These are phyloP conservation scores for Mycogona germanica DNA, from an alignment of 2,888 invertebrate species.

Conservation along the genomic window DNA sequence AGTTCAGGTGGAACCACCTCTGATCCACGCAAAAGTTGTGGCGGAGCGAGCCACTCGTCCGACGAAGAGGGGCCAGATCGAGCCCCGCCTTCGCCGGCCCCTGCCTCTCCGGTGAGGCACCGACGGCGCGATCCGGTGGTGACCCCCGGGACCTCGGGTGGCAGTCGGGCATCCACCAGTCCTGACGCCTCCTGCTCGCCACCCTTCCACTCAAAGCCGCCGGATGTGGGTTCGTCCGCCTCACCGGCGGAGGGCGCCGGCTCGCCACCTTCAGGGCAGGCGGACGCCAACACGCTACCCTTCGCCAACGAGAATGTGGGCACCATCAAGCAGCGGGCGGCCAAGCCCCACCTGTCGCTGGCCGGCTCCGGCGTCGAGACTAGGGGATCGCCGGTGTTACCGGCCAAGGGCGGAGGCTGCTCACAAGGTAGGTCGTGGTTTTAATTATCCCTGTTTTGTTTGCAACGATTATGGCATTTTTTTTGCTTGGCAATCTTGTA, in stretches of 20 bases:
- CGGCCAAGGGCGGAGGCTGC: constrained; percentile 5
- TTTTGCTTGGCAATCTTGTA: too few species aligned
- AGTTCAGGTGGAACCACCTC: too few species aligned
- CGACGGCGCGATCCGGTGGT: neutral
- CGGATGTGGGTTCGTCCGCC: constrained; percentile 20
- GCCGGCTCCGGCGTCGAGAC: constrained; percentile 18
- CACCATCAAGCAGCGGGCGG: constrained; percentile 78
- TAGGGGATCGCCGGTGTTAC: constrained; percentile 17
- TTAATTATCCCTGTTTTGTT: too few species aligned
- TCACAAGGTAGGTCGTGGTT: neutral
- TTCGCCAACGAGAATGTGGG: constrained; percentile 99
- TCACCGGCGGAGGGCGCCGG: constrained; percentile 23
- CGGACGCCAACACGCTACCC: constrained; percentile 44
- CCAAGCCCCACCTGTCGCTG: constrained; percentile 28
- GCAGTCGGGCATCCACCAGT: neutral
- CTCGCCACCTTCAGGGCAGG: constrained; percentile 29
- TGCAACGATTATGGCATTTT: too few species aligned
- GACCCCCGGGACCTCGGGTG: neutral
- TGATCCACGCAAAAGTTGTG: too few species aligned
- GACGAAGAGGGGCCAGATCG: constrained; percentile 11
- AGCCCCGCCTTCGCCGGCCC: constrained; percentile 18
- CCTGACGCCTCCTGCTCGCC: constrained; percentile 3
- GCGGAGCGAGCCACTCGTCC: too few species aligned
- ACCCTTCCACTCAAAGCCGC: constrained; percentile 16
- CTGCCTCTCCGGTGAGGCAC: constrained; percentile 14